phyloP scores from a whole-genome alignment of 2,113 vertebrate genomes.

The Todiramphus saurophagus region DNA sequence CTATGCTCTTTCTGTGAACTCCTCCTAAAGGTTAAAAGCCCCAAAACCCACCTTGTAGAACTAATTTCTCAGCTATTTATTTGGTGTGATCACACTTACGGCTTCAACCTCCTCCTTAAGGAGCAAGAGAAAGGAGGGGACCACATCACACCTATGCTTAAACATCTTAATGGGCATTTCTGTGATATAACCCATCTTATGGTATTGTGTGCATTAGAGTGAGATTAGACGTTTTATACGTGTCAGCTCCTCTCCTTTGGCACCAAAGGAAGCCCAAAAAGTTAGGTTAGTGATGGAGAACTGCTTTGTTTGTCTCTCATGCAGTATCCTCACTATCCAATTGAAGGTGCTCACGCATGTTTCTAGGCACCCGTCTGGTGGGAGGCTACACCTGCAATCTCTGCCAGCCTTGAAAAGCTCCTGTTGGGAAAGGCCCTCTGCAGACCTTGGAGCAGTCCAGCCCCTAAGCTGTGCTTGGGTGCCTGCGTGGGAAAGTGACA shows the following conservation, averaged over 20 bases:
- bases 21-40: background rate
- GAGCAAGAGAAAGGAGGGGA: background rate
- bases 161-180: background rate
- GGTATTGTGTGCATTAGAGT: background rate
- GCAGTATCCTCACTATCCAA: background rate
- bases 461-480: background rate
- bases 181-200: background rate
- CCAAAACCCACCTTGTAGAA: background rate
- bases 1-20: accelerated
- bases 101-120: background rate
- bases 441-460: background rate
- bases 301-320: background rate
- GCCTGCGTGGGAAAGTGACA: background rate
- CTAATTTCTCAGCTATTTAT: background rate
- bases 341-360: background rate
- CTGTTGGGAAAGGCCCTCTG: background rate
- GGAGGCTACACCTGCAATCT: background rate
- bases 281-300: background rate
- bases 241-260: background rate
- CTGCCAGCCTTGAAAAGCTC: background rate
- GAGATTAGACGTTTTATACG: background rate
- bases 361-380: accelerated
- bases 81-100: background rate
- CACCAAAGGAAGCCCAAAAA: background rate
- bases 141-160: background rate